These are phyloP conservation scores for Eupsittula cactorum DNA, from an alignment of 2,113 vertebrate species.

Conservation along the genomic window DNA sequence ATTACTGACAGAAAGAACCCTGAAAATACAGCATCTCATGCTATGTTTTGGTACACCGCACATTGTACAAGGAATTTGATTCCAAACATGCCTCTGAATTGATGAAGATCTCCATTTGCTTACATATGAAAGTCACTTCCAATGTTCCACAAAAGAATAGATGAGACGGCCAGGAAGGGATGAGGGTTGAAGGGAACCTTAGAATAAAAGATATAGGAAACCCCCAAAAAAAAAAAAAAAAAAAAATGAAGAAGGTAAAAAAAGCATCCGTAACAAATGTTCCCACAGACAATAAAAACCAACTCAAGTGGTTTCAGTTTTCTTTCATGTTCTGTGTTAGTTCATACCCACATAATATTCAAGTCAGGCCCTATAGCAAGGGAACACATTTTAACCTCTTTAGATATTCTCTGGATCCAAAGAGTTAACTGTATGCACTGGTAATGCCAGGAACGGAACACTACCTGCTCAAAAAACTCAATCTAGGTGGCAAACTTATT, in stretches of 20 bases:
- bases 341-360: background rate
- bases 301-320: background rate
- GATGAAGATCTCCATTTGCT: background rate
- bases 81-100: background rate
- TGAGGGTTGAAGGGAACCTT: background rate
- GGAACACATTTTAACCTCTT: background rate
- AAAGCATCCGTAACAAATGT: background rate
- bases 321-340: background rate
- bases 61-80: background rate
- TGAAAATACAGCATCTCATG: background rate
- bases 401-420: background rate
- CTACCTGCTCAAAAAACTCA: background rate
- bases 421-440: background rate
- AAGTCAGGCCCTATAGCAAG: background rate
- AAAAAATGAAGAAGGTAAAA: background rate
- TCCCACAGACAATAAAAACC: background rate
- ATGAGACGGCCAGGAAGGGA: background rate
- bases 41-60: background rate
- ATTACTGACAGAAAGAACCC: background rate
- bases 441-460: background rate
- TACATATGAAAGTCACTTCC: background rate
- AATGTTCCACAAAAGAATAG: background rate
- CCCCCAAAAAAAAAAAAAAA: background rate
- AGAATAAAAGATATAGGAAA: background rate
- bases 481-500: background rate